Conservation (phyloP, 2,113 vertebrate species). For the Xenus cinereus region DNA sequence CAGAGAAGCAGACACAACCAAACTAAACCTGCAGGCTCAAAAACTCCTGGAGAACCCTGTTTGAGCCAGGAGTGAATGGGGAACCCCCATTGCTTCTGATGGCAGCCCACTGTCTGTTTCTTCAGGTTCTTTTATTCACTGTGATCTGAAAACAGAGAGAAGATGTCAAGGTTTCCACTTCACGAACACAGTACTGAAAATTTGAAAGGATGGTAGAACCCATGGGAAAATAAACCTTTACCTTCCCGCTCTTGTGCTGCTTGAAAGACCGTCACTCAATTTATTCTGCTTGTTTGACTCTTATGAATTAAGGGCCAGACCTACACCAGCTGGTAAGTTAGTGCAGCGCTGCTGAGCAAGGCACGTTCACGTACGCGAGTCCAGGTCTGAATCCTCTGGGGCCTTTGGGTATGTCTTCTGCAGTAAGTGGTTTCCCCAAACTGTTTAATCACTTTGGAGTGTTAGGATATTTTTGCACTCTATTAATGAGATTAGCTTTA, state of each 20-base stretch:
- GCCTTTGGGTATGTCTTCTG: not conserved
- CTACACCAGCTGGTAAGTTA: not conserved
- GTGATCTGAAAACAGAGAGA: not conserved
- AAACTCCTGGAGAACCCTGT: not conserved
- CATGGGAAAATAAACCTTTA: not conserved
- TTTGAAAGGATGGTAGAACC: not conserved
- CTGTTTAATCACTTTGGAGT: not conserved
- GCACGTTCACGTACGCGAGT: not conserved
- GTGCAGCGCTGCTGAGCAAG: not conserved
- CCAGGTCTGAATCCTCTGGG: not conserved
- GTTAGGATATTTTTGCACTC: not conserved
- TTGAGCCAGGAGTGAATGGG: not conserved
- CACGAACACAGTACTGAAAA: not conserved
- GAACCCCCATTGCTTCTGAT: not conserved
- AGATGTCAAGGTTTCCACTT: not conserved
- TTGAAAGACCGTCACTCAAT: not conserved
- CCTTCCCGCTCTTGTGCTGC: not conserved
- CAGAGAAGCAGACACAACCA: not conserved
- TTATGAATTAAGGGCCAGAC: not conserved
- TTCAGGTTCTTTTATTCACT: not conserved
- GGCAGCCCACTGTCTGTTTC: not conserved
- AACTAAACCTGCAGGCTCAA: not conserved
- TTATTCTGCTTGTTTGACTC: not conserved
- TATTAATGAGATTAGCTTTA: constrained; percentile 30
- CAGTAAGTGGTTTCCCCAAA: not conserved